These are phyloP conservation scores for Hemiprocne comata DNA, from an alignment of 2,113 vertebrate species.

Conservation along the genomic window DNA sequence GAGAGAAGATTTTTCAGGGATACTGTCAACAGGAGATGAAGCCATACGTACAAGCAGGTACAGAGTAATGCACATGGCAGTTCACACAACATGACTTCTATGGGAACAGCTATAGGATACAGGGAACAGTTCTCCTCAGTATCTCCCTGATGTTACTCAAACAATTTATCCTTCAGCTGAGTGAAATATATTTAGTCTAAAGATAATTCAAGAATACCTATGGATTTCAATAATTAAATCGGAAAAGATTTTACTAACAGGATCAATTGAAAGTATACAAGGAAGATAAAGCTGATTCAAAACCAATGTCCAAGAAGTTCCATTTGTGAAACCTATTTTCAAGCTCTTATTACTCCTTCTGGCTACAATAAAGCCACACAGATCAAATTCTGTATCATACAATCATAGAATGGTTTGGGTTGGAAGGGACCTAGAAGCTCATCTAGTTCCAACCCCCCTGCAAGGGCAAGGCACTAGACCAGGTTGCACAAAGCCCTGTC, in stretches of 20 bases:
- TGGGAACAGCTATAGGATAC: background rate
- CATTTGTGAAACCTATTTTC: background rate
- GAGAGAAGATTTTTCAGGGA: background rate
- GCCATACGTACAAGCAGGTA: background rate
- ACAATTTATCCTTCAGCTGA: background rate
- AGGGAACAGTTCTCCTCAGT: background rate
- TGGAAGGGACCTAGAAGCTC: too few relatives aligned
- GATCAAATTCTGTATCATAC: background rate
- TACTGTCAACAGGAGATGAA: background rate
- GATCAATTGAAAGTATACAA: background rate
- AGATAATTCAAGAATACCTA: background rate
- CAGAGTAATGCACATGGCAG: background rate
- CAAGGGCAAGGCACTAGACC: too few relatives aligned
- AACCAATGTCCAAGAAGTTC: background rate
- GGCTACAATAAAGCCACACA: background rate
- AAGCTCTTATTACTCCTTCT: background rate
- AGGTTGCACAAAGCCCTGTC: too few relatives aligned
- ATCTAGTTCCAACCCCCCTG: too few relatives aligned
- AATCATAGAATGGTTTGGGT: too few relatives aligned
- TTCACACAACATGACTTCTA: rapidly evolving
- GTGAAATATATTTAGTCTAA: background rate
- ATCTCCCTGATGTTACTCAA: background rate
- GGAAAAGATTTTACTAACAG: background rate
- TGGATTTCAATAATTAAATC: background rate
- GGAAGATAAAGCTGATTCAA: background rate